Evolutionary conservation across 2,113 vertebrate species (phyloP).

Genomic region (Ifrita kowaldi): DNA sequence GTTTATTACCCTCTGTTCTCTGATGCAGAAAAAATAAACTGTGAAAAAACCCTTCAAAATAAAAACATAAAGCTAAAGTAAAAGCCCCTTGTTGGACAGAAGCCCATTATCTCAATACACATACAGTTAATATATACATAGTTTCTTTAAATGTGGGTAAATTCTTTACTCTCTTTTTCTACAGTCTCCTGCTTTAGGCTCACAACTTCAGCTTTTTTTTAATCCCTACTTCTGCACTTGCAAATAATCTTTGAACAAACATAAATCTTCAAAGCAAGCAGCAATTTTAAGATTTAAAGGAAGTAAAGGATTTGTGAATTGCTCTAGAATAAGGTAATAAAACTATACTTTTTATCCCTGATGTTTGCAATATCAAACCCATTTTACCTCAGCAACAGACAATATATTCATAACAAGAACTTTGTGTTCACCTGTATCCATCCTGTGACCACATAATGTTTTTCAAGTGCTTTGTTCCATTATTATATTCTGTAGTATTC

Average conservation of each 20-base stretch:
- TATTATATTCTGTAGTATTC: not conserved
- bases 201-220: not conserved
- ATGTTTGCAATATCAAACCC: not conserved
- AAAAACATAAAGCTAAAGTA: not conserved
- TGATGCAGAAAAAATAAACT: not conserved
- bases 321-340: not conserved
- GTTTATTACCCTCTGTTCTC: not conserved
- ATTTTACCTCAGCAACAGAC: not conserved
- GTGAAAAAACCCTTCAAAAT: accelerated
- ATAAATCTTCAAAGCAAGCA: not conserved
- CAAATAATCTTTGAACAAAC: not conserved
- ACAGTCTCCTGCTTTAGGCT: not conserved
- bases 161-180: not conserved
- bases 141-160: not conserved
- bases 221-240: not conserved
- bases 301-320: not conserved
- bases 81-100: not conserved
- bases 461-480: not conserved
- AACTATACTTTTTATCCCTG: not conserved
- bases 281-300: not conserved
- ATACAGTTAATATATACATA: not conserved
- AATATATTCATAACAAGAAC: not conserved
- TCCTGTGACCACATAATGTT: not conserved
- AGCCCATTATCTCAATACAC: not conserved
- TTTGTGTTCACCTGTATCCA: not conserved